Evolutionary conservation across 2,113 vertebrate genomes (phyloP).

Genomic region (Australoheros scitulus): DNA sequence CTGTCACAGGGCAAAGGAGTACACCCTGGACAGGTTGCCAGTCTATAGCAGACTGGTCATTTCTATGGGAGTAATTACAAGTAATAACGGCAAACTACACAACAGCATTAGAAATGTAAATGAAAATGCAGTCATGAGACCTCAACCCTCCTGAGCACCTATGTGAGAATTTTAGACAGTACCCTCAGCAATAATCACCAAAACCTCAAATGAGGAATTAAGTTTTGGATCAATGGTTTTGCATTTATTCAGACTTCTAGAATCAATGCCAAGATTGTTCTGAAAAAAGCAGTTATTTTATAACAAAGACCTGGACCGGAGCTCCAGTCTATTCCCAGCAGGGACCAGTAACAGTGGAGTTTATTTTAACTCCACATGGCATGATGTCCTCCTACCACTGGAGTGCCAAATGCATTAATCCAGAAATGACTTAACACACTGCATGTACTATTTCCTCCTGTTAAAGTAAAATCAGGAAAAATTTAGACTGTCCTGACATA

Average conservation of each 20-base stretch:
- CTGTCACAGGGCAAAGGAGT: not conserved
- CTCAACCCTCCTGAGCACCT: not conserved
- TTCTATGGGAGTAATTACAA: not conserved
- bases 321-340: not conserved
- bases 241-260: not conserved
- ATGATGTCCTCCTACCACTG: not conserved
- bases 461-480: not conserved
- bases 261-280: not conserved
- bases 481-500: not conserved
- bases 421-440: not conserved
- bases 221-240: not conserved
- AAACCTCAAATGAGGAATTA: not conserved
- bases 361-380: not conserved
- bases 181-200: not conserved
- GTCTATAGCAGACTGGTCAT: not conserved
- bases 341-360: not conserved
- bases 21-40: not conserved
- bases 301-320: accelerated
- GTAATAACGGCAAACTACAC: not conserved
- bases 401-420: not conserved
- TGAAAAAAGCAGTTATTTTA: not conserved
- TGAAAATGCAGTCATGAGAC: not conserved
- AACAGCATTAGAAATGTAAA: not conserved
- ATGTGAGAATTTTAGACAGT: not conserved
- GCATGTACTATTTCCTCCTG: not conserved